Evolutionary conservation across 2,797 vertebrate genomes (phyloP).

Genomic region (Podargus strigoides): DNA sequence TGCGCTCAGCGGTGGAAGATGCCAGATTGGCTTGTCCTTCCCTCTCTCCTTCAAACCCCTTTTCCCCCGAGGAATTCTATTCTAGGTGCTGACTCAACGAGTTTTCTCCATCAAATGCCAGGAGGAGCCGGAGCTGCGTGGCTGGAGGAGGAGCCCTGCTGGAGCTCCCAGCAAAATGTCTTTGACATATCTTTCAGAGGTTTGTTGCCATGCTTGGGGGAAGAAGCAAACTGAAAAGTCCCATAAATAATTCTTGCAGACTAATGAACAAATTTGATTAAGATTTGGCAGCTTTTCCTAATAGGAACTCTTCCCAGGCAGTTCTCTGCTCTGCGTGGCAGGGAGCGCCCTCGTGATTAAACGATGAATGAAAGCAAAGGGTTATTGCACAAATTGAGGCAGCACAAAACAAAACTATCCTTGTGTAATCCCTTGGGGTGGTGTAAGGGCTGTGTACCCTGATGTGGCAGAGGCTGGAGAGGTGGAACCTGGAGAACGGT

Average conservation of each 20-base stretch:
- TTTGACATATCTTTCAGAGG: neutral
- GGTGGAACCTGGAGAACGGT: rapidly evolving
- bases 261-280: slow-evolving; percentile 43
- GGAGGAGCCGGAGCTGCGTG: neutral
- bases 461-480: rapidly evolving
- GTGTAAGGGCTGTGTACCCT: rapidly evolving
- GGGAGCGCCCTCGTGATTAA: neutral
- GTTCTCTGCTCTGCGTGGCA: neutral
- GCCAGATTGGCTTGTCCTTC: neutral
- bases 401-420: neutral
- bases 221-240: neutral
- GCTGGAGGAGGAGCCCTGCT: neutral
- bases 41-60: neutral
- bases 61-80: rapidly evolving
- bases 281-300: slow-evolving; percentile 24
- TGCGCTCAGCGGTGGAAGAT: rapidly evolving
- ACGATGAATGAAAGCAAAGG: neutral
- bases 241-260: neutral
- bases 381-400: neutral
- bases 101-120: neutral
- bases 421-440: neutral
- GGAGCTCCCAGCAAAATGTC: neutral
- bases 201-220: neutral
- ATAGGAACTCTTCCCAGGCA: neutral
- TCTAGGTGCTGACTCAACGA: neutral